Evolutionary conservation across 1,140 invertebrate genomes (phyloP).

Genomic region (Papilio polyxenes): DNA sequence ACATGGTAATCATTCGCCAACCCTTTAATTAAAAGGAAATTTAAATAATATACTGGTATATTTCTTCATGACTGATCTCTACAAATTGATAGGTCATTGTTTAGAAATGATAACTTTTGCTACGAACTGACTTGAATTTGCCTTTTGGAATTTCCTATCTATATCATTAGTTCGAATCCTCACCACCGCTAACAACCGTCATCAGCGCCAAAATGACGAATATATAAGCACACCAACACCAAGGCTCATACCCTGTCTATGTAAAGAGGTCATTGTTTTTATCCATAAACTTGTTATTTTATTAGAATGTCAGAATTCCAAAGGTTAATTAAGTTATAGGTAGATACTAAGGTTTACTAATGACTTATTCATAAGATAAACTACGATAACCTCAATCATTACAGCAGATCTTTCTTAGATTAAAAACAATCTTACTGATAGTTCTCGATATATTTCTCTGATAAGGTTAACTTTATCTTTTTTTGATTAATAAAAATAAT

Average conservation of each 20-base stretch:
- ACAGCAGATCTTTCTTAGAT: background rate
- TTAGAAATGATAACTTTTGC: no score
- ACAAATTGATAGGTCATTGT: no score
- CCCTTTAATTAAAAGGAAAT: background rate
- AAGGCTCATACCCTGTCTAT: no score
- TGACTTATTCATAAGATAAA: constrained; percentile 10
- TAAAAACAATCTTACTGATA: background rate
- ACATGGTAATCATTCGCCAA: background rate
- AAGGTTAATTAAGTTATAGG: constrained; percentile 14
- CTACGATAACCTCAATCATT: background rate
- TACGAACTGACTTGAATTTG: no score
- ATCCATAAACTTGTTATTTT: background rate
- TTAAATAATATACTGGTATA: background rate
- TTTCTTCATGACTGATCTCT: no score
- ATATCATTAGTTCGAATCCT: no score
- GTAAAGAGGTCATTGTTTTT: no score
- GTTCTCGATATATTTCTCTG: background rate
- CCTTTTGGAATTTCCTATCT: no score
- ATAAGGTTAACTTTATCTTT: background rate
- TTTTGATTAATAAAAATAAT: background rate
- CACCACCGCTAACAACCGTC: no score
- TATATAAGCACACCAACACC: no score
- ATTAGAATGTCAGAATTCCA: background rate
- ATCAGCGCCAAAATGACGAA: no score
- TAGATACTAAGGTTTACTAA: background rate